A percentile compares a stretch with the other conserved stretches of the same genome.
Conservation (phyloP, 2,797 vertebrate species). For the Alfaro cultratus region DNA sequence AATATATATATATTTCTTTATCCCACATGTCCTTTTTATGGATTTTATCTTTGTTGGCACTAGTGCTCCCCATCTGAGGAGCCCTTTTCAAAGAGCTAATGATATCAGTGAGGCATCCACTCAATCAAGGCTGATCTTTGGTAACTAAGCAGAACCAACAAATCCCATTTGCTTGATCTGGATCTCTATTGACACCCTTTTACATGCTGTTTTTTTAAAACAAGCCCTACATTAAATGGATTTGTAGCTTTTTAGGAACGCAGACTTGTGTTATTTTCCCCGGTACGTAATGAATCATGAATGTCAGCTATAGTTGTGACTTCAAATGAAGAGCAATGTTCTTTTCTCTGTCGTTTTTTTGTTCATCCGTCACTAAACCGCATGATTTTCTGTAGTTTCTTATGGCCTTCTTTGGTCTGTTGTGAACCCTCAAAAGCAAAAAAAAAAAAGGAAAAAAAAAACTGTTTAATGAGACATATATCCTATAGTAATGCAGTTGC, state of each 20-base stretch:
- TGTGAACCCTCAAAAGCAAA: conserved; percentile 22
- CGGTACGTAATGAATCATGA: conserved; percentile 51
- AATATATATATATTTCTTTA: too few species aligned
- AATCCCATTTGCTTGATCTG: conserved; percentile 25
- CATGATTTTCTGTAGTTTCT: conserved; percentile 17
- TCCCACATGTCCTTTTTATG: conserved; percentile 41
- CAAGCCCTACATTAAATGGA: conserved; percentile 33
- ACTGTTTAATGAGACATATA: background rate
- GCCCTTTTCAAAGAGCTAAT: conserved; percentile 41
- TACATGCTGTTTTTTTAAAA: conserved; percentile 18
- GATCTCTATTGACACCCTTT: conserved; percentile 50
- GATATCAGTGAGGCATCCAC: conserved; percentile 39
- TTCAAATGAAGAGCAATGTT: conserved; percentile 31
- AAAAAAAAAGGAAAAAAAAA: background rate
- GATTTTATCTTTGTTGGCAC: conserved; percentile 52
- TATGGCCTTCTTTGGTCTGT: conserved; percentile 22
- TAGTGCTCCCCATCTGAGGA: conserved; percentile 31
- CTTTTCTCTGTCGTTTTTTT: background rate
- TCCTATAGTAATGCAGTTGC: background rate
- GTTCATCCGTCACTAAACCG: conserved; percentile 33
- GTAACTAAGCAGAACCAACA: conserved; percentile 27
- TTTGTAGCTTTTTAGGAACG: conserved; percentile 31
- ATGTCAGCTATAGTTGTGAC: conserved; percentile 52
- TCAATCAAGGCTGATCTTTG: conserved; percentile 39
- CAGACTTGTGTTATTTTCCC: conserved; percentile 37